These are phyloP conservation scores for Apamea anceps DNA, from an alignment of 2,888 invertebrate genomes.

Conservation along the genomic window DNA sequence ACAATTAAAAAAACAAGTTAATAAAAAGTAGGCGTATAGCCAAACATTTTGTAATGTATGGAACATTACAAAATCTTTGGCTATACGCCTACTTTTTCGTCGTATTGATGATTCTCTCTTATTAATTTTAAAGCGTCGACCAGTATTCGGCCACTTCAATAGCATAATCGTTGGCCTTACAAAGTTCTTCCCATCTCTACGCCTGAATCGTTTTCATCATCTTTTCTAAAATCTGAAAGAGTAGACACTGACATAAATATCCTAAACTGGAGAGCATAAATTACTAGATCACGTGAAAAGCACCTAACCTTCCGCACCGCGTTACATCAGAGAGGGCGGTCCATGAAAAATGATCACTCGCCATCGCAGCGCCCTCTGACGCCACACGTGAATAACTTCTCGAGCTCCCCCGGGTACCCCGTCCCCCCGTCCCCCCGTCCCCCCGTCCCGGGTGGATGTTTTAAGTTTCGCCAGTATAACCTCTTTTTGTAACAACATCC, in stretches of 20 bases:
- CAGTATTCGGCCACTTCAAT: not conserved
- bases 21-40: too few relatives aligned
- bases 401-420: conserved; percentile 25
- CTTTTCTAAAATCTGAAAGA: not conserved
- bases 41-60: too few relatives aligned
- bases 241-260: not conserved
- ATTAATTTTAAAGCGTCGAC: not conserved
- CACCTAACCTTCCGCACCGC: conserved; percentile 21
- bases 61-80: not conserved
- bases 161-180: not conserved
- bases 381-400: conserved; percentile 49
- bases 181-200: not conserved
- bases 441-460: not conserved
- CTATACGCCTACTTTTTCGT: not conserved
- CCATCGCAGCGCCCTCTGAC: conserved; percentile 36
- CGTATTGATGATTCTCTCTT: not conserved
- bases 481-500: not conserved
- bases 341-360: conserved; percentile 47
- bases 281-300: conserved; percentile 5
- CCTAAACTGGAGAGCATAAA: conserved; percentile 6
- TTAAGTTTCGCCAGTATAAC: not conserved
- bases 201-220: not conserved
- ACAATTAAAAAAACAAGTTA: too few relatives aligned
- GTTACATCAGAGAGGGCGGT: conserved; percentile 8
- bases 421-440: not conserved